phyloP scores from a whole-genome alignment of 2,113 vertebrate species.

The Henicopernis longicauda region DNA sequence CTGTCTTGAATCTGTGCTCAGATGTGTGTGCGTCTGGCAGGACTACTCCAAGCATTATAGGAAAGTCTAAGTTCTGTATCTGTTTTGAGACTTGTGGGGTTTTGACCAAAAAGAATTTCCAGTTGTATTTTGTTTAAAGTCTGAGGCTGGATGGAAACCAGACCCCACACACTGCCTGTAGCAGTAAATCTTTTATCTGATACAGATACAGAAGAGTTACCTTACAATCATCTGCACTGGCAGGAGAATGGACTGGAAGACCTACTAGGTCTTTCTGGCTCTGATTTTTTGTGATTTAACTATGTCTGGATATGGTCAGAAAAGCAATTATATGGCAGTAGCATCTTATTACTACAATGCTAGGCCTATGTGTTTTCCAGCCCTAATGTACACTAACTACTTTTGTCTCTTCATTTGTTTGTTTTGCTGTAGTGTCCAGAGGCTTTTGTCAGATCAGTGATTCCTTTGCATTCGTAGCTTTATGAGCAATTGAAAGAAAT shows the following conservation, averaged over 20 bases:
- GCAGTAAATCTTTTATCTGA: not conserved
- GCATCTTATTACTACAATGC: not conserved
- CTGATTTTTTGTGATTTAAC: not conserved
- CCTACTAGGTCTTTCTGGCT: not conserved
- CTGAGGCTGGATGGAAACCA: conserved; percentile 29
- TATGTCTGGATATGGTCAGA: not conserved
- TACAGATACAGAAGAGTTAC: not conserved
- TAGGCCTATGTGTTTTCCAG: not conserved
- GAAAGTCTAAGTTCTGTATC: not conserved
- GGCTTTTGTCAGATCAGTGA: not conserved
- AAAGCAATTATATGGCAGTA: not conserved
- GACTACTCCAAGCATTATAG: not conserved
- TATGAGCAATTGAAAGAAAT: not conserved
- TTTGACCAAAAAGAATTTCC: conserved; percentile 13
- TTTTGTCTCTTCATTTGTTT: not conserved
- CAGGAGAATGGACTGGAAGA: not conserved
- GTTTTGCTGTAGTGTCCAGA: not conserved
- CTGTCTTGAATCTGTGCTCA: not conserved
- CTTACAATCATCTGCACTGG: not conserved
- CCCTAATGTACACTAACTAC: not conserved
- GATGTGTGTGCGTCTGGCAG: not conserved
- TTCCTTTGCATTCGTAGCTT: not conserved
- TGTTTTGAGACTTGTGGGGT: not conserved
- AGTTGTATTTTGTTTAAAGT: conserved; percentile 52
- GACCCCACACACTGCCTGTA: not conserved